Evolutionary conservation across 2,113 vertebrate genomes (phyloP), one percentile per base, ranked within the genome.

Genomic region (Rhabdomys dilectus): DNA sequence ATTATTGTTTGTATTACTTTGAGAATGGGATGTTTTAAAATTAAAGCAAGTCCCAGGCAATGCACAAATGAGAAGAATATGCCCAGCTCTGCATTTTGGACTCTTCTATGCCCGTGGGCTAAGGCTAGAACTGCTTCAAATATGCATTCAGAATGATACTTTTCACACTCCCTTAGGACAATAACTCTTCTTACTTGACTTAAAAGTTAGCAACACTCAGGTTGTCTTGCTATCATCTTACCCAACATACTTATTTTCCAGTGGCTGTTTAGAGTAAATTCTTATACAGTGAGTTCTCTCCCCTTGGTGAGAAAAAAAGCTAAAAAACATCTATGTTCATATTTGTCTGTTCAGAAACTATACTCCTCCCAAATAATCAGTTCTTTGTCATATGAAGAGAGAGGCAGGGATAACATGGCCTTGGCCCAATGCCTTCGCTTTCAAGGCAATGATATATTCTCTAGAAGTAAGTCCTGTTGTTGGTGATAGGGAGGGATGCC

Each of bases 41-140:
- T 88, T 89, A 86, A 77, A 42, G 73, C 51, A 73, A 77, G 89
- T 96, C 51, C 56, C 78, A 96, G 88, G 76, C 58, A 82, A 76
- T 72, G 36, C 15, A 42, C 58, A 87, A 76, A 17, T 68, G 39
- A 82, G 11, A 21, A 91, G 31, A 90, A 16, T 88, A 81, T 26
- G 15, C 73, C 45, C 58, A 77, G 93, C 66, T 82, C 72, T 85
- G 39, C n/a, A 19, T 77, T 89, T 81, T 95, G 66, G 16, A 66
- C 87, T 95, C 88, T 95, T 92, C 80, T 10, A 73, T 12, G 45
- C 22, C 4, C 2, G 0, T 39, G 53, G 75, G 29, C 62, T 87
- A 60, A 81, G 29, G 31, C 3, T 95, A 80, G 70, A 87, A 34
- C 90, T 78, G 24, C n/a, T 87, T 76, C 81, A 90, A 45, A 16